Evolutionary conservation across 2,113 vertebrate species (phyloP).

Genomic region (Labeo rohita): DNA sequence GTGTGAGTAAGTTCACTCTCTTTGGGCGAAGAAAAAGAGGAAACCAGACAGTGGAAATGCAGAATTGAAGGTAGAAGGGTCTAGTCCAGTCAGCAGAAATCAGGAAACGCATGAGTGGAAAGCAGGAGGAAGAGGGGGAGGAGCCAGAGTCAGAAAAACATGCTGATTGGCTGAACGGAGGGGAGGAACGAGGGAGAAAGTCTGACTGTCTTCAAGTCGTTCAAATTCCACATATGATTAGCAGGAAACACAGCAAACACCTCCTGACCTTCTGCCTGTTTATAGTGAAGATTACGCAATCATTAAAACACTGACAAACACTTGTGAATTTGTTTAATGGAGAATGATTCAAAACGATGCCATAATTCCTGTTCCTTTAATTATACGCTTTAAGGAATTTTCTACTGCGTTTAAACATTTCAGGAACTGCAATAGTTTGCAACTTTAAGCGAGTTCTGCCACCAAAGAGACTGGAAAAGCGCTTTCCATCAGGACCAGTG

Average conservation of each 20-base stretch:
- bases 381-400: neutral
- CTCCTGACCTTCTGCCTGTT: neutral
- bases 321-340: neutral
- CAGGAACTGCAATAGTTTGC: neutral
- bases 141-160: neutral
- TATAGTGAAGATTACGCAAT: neutral
- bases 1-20: neutral
- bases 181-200: constrained; percentile 51
- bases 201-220: constrained; percentile 26
- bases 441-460: neutral
- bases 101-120: constrained; percentile 23
- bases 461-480: neutral
- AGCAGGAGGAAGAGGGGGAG: neutral
- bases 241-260: constrained; percentile 32
- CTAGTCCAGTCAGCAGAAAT: constrained; percentile 38
- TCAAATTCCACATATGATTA: constrained; percentile 42
- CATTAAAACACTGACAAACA: neutral
- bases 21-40: neutral
- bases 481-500: neutral
- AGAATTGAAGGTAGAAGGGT: constrained; percentile 6
- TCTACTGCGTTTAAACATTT: neutral
- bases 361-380: neutral
- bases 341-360: no score
- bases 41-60: neutral
- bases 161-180: neutral